These are phyloP conservation scores for Drosophila orena DNA, from an alignment of 1,140 invertebrate genomes.

Conservation along the genomic window DNA sequence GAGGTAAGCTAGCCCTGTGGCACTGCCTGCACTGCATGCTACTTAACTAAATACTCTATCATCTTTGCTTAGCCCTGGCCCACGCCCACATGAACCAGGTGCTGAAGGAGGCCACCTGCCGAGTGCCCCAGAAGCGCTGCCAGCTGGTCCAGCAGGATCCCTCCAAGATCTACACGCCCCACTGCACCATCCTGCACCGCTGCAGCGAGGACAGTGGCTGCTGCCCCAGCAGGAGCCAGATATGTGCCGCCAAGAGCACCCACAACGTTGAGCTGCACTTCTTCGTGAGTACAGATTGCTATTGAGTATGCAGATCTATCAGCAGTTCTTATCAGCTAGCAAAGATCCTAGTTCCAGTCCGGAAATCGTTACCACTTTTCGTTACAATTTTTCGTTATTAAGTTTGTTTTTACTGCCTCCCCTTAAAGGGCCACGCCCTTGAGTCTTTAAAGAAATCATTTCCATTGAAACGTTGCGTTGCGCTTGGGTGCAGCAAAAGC, in stretches of 20 bases:
- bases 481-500: conserved; percentile 38
- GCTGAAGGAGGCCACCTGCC: conserved; percentile 87
- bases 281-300: conserved; percentile 87
- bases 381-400: background rate
- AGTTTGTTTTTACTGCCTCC: conserved; percentile 12
- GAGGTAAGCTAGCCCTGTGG: background rate
- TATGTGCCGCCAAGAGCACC: conserved; percentile 89
- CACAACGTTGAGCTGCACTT: conserved; percentile 89
- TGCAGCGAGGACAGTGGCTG: conserved; percentile 93
- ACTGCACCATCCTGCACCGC: conserved; percentile 90
- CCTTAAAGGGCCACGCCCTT: conserved; percentile 10
- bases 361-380: too few relatives aligned
- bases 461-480: conserved; percentile 33
- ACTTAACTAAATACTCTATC: too few relatives aligned
- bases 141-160: conserved; percentile 88
- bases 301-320: too few relatives aligned
- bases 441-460: conserved; percentile 15
- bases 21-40: too few relatives aligned
- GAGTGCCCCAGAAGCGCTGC: conserved; percentile 87
- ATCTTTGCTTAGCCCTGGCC: too few relatives aligned
- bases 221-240: conserved; percentile 87
- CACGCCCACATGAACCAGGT: conserved; percentile 87
- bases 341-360: too few relatives aligned
- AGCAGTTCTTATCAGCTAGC: too few relatives aligned
- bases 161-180: conserved; percentile 89